These are phyloP conservation scores for Microchrysa polita DNA, from an alignment of 2,888 invertebrate genomes.

Conservation along the genomic window DNA sequence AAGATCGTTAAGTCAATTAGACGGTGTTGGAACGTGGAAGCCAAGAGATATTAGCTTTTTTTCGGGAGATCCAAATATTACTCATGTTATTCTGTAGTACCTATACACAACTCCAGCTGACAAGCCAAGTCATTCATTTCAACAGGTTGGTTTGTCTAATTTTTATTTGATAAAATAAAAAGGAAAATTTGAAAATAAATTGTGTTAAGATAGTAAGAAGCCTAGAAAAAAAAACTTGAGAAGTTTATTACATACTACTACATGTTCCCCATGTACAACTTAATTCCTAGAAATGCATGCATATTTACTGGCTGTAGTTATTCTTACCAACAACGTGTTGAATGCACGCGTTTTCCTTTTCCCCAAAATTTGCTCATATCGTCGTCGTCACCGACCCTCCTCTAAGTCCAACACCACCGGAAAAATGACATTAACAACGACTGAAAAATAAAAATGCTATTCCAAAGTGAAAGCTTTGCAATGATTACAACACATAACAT, in stretches of 20 bases:
- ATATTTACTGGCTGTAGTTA: no score
- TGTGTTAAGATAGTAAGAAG: no score
- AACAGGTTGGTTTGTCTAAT: neutral
- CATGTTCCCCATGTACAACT: no score
- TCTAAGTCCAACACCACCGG: neutral
- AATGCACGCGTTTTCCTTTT: neutral
- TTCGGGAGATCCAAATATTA: neutral
- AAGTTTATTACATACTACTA: no score
- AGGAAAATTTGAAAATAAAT: no score
- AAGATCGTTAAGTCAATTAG: conserved; percentile 31
- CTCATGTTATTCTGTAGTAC: neutral
- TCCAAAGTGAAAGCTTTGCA: conserved; percentile 44
- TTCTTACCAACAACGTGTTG: conserved; percentile 20
- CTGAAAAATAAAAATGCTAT: conserved; percentile 40
- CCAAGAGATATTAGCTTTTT: conserved; percentile 15
- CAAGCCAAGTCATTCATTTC: neutral
- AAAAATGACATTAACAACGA: conserved; percentile 40
- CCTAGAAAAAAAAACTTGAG: no score
- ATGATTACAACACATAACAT: conserved; percentile 46
- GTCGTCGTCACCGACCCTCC: conserved; percentile 5
- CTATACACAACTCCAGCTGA: neutral
- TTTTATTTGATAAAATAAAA: no score
- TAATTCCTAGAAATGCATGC: no score
- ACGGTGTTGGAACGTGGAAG: conserved; percentile 25
- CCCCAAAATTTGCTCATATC: no score